Conservation (phyloP, 1,140 invertebrate species). For the Drosophila lini region DNA sequence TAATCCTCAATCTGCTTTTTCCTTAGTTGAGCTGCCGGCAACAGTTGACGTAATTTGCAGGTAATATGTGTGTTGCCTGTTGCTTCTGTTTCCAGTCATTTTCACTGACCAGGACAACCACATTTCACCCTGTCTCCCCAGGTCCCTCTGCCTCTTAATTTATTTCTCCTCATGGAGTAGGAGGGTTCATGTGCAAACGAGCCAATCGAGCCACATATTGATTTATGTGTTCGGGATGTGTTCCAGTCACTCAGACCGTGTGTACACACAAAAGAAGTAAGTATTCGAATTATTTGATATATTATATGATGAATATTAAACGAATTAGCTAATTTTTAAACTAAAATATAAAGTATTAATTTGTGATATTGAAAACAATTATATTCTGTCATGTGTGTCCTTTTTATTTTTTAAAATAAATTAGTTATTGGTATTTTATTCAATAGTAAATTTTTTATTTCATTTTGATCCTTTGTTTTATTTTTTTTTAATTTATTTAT, state of each 20-base stretch:
- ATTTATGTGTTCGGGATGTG: slow-evolving; percentile 39
- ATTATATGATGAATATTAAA: not conserved
- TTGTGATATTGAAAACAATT: too few relatives aligned
- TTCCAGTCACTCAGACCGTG: slow-evolving; percentile 7
- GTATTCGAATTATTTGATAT: not conserved
- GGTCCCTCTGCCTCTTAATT: slow-evolving; percentile 19
- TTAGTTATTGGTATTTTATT: too few relatives aligned
- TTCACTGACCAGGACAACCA: slow-evolving; percentile 40
- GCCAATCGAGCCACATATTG: slow-evolving; percentile 47
- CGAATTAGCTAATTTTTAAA: too few relatives aligned
- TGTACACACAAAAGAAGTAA: not conserved
- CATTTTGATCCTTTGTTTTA: not conserved
- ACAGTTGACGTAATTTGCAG: slow-evolving; percentile 80
- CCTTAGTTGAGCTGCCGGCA: slow-evolving; percentile 1
- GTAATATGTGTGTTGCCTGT: slow-evolving; percentile 68
- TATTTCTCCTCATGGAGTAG: slow-evolving; percentile 27
- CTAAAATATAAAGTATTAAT: too few relatives aligned
- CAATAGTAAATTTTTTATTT: not conserved
- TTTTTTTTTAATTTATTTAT: too few relatives aligned
- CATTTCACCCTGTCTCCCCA: slow-evolving; percentile 4
- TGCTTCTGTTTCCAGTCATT: slow-evolving; percentile 33
- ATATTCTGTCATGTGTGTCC: too few relatives aligned
- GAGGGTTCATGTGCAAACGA: slow-evolving; percentile 37
- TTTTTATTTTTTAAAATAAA: too few relatives aligned
- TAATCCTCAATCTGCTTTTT: not conserved